Conservation (phyloP, 1,140 invertebrate species). For the Halyomorpha halys region DNA sequence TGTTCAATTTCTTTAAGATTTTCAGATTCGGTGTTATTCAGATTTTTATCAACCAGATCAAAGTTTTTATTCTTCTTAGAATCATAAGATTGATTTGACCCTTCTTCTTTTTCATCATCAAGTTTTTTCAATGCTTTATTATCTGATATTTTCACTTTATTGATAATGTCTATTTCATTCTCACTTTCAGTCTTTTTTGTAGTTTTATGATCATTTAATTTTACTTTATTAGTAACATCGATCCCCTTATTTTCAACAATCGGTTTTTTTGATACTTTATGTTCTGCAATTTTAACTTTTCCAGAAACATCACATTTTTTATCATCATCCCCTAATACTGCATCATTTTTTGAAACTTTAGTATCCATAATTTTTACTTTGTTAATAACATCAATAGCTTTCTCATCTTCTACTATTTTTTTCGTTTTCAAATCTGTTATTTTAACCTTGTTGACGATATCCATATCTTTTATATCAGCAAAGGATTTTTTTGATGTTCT, state of each 20-base stretch:
- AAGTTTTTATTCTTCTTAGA: no score
- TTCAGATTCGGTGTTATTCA: neutral
- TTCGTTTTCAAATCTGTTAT: slow-evolving; percentile 1
- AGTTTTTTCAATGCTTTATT: no score
- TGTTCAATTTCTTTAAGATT: slow-evolving; percentile 2
- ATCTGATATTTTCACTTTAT: no score
- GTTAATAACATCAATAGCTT: neutral
- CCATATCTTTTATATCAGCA: neutral
- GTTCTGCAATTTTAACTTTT: neutral
- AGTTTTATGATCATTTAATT: no score
- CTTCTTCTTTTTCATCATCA: no score
- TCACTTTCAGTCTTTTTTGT: no score
- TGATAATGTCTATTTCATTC: no score
- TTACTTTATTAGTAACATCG: slow-evolving; percentile 17
- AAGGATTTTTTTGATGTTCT: slow-evolving; percentile 2
- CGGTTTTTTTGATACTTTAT: neutral
- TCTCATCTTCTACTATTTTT: neutral
- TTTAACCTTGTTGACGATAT: slow-evolving; percentile 6
- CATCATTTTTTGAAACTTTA: neutral
- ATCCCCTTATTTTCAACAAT: slow-evolving; percentile 22
- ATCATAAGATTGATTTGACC: no score
- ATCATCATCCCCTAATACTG: neutral
- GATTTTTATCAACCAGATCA: no score
- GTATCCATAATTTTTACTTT: neutral
- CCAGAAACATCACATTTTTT: neutral